Conservation (phyloP, 2,888 invertebrate species). For the Oeneis ivallda region DNA sequence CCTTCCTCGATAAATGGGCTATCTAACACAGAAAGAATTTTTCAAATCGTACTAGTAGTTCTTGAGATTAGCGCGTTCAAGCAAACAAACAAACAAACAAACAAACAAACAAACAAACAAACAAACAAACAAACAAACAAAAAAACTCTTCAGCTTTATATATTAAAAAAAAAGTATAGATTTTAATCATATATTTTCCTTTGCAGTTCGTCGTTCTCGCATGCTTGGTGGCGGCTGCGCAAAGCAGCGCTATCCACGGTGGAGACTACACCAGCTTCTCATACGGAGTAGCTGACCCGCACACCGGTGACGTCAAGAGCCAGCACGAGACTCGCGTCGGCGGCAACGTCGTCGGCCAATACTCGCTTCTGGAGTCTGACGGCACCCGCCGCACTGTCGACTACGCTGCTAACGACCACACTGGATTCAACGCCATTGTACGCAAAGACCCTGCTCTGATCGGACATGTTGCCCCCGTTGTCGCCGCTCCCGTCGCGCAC, state of each 20-base stretch:
- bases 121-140: no score
- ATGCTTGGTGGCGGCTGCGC: constrained; percentile 68
- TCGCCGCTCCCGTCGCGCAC: constrained; percentile 44
- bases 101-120: no score
- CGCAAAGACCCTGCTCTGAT: constrained; percentile 70
- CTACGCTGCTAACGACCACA: constrained; percentile 78
- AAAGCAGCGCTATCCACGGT: constrained; percentile 67
- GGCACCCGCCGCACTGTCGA: constrained; percentile 84
- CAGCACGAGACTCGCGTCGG: constrained; percentile 84
- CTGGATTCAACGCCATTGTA: constrained; percentile 81
- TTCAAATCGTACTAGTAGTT: no score
- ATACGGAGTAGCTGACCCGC: constrained; percentile 72
- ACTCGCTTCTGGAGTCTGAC: constrained; percentile 81
- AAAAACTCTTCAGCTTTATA: no score
- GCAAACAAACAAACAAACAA: no score
- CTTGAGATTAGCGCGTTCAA: no score
- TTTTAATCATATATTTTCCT: constrained; percentile 42
- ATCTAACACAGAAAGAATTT: no score
- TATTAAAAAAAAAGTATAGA: no score
- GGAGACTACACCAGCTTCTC: constrained; percentile 73
- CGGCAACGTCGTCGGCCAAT: constrained; percentile 81
- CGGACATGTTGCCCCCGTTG: constrained; percentile 49
- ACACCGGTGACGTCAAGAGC: constrained; percentile 75
- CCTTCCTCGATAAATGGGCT: no score
- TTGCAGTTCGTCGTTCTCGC: constrained; percentile 74